Evolutionary conservation across 2,888 invertebrate species (phyloP).

Genomic region (Meandrusa payeni): DNA sequence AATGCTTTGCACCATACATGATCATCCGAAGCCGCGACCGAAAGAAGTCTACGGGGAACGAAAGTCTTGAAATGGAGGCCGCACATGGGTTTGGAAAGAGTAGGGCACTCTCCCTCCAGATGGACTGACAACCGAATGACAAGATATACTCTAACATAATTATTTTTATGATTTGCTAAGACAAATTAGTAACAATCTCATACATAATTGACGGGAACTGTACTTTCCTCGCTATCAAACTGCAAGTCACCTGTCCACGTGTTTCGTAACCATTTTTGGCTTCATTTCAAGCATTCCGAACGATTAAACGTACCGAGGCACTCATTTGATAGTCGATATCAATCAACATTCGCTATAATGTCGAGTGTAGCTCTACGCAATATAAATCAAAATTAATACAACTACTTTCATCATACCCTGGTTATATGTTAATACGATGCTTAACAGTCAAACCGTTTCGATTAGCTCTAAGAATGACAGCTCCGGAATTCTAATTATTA

Average conservation of each 20-base stretch:
- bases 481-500: constrained; percentile 21
- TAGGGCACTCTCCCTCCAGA: too few species aligned
- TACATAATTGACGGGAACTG: not conserved
- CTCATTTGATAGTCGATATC: constrained; percentile 18
- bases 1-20: too few species aligned
- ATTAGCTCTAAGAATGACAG: constrained; percentile 23
- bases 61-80: too few species aligned
- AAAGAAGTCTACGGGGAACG: too few species aligned
- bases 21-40: too few species aligned
- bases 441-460: constrained; percentile 21
- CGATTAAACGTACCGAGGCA: constrained; percentile 12
- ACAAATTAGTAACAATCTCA: too few species aligned
- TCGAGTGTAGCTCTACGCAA: constrained; percentile 3
- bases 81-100: too few species aligned
- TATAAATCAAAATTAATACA: constrained; percentile 24
- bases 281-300: constrained; percentile 6
- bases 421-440: constrained; percentile 21
- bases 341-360: constrained; percentile 21
- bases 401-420: constrained; percentile 21
- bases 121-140: too few species aligned
- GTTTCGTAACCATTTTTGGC: constrained; percentile 9
- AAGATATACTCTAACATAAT: too few species aligned
- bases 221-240: constrained; percentile 10
- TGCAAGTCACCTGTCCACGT: constrained; percentile 12
- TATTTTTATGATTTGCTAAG: too few species aligned